Evolutionary conservation across 37 sponge, comb jelly and placozoan species (phyloP).

Genomic region (Spongia lamella): DNA sequence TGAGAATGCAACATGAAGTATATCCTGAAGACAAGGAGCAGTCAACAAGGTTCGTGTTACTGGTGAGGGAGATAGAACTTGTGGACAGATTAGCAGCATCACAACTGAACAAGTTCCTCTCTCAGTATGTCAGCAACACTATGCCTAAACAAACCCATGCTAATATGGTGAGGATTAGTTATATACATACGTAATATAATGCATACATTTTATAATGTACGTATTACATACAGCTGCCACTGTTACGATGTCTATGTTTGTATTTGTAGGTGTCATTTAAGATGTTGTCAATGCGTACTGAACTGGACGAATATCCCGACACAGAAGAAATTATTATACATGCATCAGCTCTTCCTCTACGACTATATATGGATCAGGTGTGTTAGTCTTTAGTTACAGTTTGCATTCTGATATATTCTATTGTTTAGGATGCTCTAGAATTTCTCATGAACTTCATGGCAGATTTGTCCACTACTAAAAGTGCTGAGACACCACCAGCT

Average conservation of each 20-base stretch:
- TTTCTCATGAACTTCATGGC: constrained; percentile 79
- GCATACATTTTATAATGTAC: not conserved
- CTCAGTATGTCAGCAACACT: constrained; percentile 81
- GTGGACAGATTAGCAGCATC: constrained; percentile 79
- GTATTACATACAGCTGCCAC: not conserved
- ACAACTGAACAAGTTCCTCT: constrained; percentile 92
- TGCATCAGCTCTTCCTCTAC: constrained; percentile 79
- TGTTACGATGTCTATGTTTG: not conserved
- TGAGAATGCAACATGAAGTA: constrained; percentile 69
- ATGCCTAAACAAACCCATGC: constrained; percentile 85
- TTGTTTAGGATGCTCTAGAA: constrained; percentile 73
- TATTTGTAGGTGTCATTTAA: constrained; percentile 69
- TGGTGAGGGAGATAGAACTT: constrained; percentile 84
- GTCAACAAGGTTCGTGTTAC: constrained; percentile 68
- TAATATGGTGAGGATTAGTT: constrained; percentile 72
- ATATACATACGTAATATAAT: too few species aligned
- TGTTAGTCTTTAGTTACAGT: not conserved
- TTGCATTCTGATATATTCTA: constrained; percentile 2
- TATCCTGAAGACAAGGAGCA: constrained; percentile 68
- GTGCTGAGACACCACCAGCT: not conserved
- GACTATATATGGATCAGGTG: constrained; percentile 93
- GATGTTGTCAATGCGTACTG: constrained; percentile 65
- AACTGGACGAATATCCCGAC: constrained; percentile 20
- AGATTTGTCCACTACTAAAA: not conserved
- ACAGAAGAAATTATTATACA: constrained; percentile 66